Conservation (phyloP, 2,797 vertebrate genomes). For the Chrosomus eos region DNA sequence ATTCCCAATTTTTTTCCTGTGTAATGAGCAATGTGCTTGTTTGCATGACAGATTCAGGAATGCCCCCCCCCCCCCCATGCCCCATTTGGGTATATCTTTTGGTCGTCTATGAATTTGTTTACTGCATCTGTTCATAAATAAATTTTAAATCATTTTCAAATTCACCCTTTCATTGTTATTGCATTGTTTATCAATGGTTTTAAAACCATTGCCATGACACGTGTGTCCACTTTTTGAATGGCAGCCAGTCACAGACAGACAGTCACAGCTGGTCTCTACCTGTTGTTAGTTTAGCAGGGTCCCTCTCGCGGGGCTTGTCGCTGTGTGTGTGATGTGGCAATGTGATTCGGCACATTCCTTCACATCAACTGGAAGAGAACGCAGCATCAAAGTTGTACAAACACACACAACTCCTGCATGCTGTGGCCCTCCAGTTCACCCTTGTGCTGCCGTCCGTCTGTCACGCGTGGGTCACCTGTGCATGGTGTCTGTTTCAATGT, state of each 20-base stretch:
- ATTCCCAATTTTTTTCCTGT: conserved; percentile 66
- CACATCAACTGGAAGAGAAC: conserved; percentile 88
- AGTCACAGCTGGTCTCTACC: conserved; percentile 64
- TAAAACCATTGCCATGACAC: conserved; percentile 61
- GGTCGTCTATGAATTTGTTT: conserved; percentile 54
- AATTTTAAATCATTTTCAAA: conserved; percentile 64
- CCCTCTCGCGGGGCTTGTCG: neutral
- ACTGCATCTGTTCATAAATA: conserved; percentile 11
- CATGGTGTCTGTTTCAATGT: conserved; percentile 82
- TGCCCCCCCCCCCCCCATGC: neutral
- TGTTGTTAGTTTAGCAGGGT: conserved; percentile 15
- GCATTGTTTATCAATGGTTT: neutral
- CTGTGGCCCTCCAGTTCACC: conserved; percentile 81
- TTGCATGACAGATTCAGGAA: conserved; percentile 83
- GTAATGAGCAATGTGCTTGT: conserved; percentile 77
- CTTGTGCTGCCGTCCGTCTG: conserved; percentile 61
- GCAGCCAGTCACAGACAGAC: conserved; percentile 73
- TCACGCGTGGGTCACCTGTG: conserved; percentile 74
- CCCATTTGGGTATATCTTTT: conserved; percentile 33
- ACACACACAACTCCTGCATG: conserved; percentile 80
- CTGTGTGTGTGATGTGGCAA: conserved; percentile 82
- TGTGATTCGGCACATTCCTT: conserved; percentile 82
- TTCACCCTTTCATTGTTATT: conserved; percentile 56
- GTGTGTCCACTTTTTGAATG: conserved; percentile 75
- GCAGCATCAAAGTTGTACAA: conserved; percentile 81